A percentile compares a stretch with the other conserved stretches of the same genome.
phyloP scores from a whole-genome alignment of 2,113 vertebrate species.

The Cairina moschata region DNA sequence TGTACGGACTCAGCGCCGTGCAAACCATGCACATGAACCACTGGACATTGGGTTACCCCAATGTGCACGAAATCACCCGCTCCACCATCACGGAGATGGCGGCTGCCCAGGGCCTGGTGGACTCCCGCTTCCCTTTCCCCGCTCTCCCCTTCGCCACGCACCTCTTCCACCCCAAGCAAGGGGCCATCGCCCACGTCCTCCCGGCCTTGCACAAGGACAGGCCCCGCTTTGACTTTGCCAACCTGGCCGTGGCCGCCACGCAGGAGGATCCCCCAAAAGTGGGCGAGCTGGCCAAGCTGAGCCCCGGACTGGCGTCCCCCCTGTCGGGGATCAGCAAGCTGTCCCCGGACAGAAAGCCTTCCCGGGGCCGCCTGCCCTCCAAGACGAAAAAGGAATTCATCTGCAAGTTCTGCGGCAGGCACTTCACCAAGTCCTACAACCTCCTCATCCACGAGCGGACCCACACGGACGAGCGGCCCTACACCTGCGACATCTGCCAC shows the following conservation, averaged over 20 bases:
- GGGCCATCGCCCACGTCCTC: conserved; percentile 84
- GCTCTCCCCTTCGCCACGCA: conserved; percentile 90
- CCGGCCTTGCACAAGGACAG: conserved; percentile 94
- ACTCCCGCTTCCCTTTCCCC: conserved; percentile 89
- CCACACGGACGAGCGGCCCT: conserved; percentile 97
- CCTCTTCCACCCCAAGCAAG: conserved; percentile 95
- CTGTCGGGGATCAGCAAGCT: conserved; percentile 90
- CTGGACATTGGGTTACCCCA: conserved; percentile 96
- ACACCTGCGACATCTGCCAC: conserved; percentile 99
- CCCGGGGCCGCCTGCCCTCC: conserved; percentile 92
- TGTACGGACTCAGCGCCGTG: conserved; percentile 94
- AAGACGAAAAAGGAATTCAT: conserved; percentile 99
- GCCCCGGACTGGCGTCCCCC: conserved; percentile 85
- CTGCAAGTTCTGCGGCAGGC: conserved; percentile 98
- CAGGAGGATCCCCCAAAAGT: conserved; percentile 94
- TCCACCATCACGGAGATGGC: conserved; percentile 96
- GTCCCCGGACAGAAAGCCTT: conserved; percentile 92
- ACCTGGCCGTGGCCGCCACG: conserved; percentile 95
- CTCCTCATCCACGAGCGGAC: conserved; percentile 98
- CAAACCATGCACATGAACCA: conserved; percentile 99
- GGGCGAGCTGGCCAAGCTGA: conserved; percentile 88
- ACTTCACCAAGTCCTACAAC: conserved; percentile 99
- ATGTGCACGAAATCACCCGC: conserved; percentile 89
- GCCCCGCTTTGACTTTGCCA: conserved; percentile 98
- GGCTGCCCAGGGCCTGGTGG: conserved; percentile 90